Evolutionary conservation across 1,140 invertebrate genomes (phyloP).

Genomic region (Caenorhabditis tropicalis): DNA sequence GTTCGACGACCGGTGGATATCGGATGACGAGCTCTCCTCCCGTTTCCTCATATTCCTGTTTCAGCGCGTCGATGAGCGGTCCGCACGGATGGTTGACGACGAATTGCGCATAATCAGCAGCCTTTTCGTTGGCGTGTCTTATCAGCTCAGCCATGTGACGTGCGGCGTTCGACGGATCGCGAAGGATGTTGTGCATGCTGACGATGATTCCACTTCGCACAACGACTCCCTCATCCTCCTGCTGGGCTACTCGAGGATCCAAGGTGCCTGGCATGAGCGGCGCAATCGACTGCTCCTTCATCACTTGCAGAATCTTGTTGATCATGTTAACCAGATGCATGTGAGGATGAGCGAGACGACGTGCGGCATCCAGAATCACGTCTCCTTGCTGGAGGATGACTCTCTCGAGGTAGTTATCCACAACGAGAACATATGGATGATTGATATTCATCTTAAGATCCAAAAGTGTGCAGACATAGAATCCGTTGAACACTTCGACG

Average conservation of each 20-base stretch:
- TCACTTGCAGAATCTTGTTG: conserved; percentile 18
- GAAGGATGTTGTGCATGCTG: background rate
- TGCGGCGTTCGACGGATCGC: background rate
- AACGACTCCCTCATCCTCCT: conserved; percentile 3
- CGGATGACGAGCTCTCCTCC: too few species aligned
- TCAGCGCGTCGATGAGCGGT: too few species aligned
- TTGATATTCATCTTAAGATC: background rate
- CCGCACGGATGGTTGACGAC: too few species aligned
- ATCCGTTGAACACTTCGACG: background rate
- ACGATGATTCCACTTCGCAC: background rate
- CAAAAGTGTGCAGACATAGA: background rate
- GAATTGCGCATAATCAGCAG: background rate
- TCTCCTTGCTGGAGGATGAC: conserved; percentile 24
- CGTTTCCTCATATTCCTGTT: too few species aligned
- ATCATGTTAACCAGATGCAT: background rate
- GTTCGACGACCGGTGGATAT: too few species aligned
- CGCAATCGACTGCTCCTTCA: background rate
- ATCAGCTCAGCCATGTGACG: background rate
- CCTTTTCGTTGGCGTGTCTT: background rate
- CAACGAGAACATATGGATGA: background rate
- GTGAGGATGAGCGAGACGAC: background rate
- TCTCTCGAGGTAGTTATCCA: conserved; percentile 12
- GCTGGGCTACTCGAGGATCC: background rate
- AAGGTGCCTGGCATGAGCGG: conserved; percentile 16
- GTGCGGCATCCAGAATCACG: background rate